A percentile compares a stretch with the other conserved stretches of the same genome.
These are phyloP conservation scores for Mola mola DNA, from an alignment of 2,113 vertebrate species.

Conservation along the genomic window DNA sequence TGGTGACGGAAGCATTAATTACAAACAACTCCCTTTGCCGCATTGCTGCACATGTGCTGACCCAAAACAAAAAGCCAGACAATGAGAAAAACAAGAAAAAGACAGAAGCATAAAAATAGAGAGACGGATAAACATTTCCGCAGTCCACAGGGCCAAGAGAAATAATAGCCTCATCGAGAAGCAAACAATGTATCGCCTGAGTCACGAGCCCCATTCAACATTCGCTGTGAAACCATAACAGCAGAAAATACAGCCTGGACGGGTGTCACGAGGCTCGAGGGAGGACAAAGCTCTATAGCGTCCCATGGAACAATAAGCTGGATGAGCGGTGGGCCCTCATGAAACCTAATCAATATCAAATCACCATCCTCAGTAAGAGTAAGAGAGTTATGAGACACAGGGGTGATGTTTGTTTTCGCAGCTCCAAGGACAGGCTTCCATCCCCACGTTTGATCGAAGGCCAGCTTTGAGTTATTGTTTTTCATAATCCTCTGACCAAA, in stretches of 20 bases:
- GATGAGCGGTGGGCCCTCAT: slow-evolving; percentile 61
- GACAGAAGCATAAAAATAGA: slow-evolving; percentile 41
- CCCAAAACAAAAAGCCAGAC: slow-evolving; percentile 48
- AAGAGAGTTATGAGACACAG: slow-evolving; percentile 79
- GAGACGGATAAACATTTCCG: slow-evolving; percentile 54
- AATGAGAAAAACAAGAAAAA: slow-evolving; percentile 49
- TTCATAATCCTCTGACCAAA: slow-evolving; percentile 70
- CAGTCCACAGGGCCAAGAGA: slow-evolving; percentile 61
- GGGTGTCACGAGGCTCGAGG: slow-evolving; percentile 59
- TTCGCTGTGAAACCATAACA: slow-evolving; percentile 62
- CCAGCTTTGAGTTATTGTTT: slow-evolving; percentile 74
- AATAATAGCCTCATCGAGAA: slow-evolving; percentile 79
- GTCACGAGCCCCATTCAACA: slow-evolving; percentile 66
- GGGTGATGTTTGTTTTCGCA: slow-evolving; percentile 72
- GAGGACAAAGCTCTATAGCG: slow-evolving; percentile 58
- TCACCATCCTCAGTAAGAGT: slow-evolving; percentile 72
- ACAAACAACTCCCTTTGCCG: slow-evolving; percentile 35
- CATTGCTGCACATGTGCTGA: slow-evolving; percentile 48
- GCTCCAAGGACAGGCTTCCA: slow-evolving; percentile 65
- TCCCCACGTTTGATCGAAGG: slow-evolving; percentile 61
- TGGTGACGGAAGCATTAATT: slow-evolving; percentile 57
- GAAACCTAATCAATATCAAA: slow-evolving; percentile 84
- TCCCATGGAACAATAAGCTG: slow-evolving; percentile 73
- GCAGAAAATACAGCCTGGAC: slow-evolving; percentile 62
- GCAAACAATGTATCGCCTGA: slow-evolving; percentile 56